phyloP scores from a whole-genome alignment of 2,113 vertebrate genomes.

The Eclectus roratus region DNA sequence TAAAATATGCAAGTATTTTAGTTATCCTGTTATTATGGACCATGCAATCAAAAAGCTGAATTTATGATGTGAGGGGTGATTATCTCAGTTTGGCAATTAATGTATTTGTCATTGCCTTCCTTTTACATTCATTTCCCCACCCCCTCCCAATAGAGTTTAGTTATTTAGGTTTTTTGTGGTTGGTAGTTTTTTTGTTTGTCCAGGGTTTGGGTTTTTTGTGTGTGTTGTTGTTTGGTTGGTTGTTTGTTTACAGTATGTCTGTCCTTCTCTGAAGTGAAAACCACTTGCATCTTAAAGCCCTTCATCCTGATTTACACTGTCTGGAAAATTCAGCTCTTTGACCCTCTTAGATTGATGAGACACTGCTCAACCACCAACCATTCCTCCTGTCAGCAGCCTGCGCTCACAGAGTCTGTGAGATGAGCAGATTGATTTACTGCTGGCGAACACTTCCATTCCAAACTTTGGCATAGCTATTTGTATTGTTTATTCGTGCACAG shows the following conservation, averaged over 20 bases:
- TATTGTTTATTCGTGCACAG: neutral
- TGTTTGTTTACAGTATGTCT: neutral
- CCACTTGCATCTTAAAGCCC: neutral
- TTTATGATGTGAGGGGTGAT: neutral
- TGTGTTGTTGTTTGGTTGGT: neutral
- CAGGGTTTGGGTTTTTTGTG: neutral
- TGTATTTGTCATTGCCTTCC: neutral
- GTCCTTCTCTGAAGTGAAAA: neutral
- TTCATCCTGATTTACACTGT: neutral
- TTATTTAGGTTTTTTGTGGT: neutral
- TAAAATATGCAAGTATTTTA: neutral
- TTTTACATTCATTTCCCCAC: neutral
- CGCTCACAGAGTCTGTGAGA: neutral
- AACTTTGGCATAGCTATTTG: neutral
- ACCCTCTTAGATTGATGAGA: neutral
- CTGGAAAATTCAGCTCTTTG: constrained; percentile 1
- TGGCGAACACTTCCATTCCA: neutral
- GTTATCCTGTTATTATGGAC: neutral
- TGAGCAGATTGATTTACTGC: neutral
- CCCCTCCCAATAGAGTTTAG: accelerated
- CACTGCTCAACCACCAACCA: neutral
- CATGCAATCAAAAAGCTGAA: neutral
- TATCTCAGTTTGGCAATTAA: neutral
- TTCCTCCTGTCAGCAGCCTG: constrained; percentile 1
- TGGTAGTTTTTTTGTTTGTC: neutral